These are phyloP conservation scores for Crenuchus spilurus DNA, from an alignment of 2,797 vertebrate species.

Conservation along the genomic window DNA sequence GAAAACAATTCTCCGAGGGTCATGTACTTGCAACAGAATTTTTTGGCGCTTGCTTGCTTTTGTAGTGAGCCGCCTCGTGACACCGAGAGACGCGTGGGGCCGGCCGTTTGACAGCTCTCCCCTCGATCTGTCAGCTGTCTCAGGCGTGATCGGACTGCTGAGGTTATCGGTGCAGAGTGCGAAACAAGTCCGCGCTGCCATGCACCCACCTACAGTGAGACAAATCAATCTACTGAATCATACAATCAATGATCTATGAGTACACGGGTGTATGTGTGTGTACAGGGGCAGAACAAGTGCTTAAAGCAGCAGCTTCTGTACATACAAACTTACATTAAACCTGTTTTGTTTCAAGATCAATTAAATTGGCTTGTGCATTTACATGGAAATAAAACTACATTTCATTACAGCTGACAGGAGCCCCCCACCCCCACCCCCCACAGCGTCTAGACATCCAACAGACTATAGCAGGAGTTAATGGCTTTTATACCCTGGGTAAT, in stretches of 20 bases:
- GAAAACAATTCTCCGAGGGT: conserved; percentile 6
- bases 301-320: background rate
- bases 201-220: conserved; percentile 5
- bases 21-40: no score
- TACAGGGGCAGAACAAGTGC: background rate
- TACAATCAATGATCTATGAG: conserved; percentile 7
- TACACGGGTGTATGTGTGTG: background rate
- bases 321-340: background rate
- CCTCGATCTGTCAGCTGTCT: conserved; percentile 34
- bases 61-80: conserved; percentile 8
- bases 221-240: conserved; percentile 44
- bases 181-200: conserved; percentile 4
- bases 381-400: background rate
- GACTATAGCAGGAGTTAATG: background rate
- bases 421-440: no score
- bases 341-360: background rate
- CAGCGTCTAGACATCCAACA: background rate
- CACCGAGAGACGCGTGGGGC: background rate
- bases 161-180: conserved; percentile 27
- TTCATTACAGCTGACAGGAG: background rate
- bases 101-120: conserved; percentile 28
- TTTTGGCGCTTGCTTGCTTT: conserved; percentile 5
- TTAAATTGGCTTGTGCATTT: background rate
- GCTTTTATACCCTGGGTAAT: background rate
- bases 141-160: conserved; percentile 41